Evolutionary conservation across 2,113 vertebrate genomes (phyloP), one percentile per base, ranked within the genome.

Genomic region (Oceanites oceanicus): DNA sequence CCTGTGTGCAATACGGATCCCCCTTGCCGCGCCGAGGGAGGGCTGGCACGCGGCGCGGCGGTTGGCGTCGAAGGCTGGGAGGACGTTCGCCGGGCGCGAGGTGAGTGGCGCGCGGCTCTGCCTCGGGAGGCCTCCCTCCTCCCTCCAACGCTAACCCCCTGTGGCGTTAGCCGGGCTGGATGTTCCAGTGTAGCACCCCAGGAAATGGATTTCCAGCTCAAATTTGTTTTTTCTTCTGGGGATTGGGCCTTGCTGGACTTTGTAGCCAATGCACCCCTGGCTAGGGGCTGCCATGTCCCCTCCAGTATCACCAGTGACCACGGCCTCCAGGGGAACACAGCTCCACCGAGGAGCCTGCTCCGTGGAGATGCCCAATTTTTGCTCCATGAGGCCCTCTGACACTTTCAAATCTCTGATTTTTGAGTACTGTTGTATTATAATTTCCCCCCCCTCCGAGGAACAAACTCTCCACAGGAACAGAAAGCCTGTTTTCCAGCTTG

Each of bases 11-110:
- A 1, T 9, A 12, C 0, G 45, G 13, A 17, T 30, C 8, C 12
- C 15, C 25, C 53, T 59, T 2, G 7, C 30, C 0, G 2, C 11
- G 80, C 67, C 5, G 4, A n/a, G 38, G 15, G n/a, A 20, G 3
- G 20, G 11, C 44, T 3, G 49, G 2, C 1, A 1, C n/a, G 21
- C 18, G 2, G 53, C 0, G 3, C 2, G n/a, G 36, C 0, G 3
- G 29, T 3, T 3, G 34, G 19, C 2, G 3, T 6, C 4, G 2
- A 10, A 19, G 61, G 27, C 74, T 12, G 25, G 63, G 3, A 40
- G 38, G 18, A n/a, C 0, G 1, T 25, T 53, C 16, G 4, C 13
- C 2, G 0, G 75, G 0, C 1, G 3, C 32, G 62, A 91, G 82
- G 91, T 91, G 25, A 95, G 86, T 49, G 65, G 22, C 6, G 3